These are phyloP conservation scores for Triplophysa tibetana DNA, from an alignment of 2,113 vertebrate species.

Conservation along the genomic window DNA sequence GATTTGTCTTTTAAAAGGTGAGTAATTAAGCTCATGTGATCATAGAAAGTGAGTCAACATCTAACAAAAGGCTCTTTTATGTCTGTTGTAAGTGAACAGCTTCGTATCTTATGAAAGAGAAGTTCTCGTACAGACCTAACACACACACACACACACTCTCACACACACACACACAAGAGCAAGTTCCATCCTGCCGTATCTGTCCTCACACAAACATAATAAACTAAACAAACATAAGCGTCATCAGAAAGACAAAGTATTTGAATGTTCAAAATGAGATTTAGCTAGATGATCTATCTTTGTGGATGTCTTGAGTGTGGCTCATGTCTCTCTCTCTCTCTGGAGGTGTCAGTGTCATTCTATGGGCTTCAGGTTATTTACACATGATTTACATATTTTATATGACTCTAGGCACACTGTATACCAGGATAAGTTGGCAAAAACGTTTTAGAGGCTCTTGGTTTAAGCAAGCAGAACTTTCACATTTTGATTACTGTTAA, in stretches of 20 bases:
- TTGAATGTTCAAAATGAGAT: too few relatives aligned
- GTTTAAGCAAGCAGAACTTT: too few relatives aligned
- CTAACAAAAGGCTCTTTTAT: conserved; percentile 7
- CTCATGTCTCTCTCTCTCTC: not conserved
- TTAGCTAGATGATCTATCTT: not conserved
- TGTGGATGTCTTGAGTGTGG: not conserved
- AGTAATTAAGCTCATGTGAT: not conserved
- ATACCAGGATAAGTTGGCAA: too few relatives aligned
- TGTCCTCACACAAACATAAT: not conserved
- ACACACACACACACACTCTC: too few relatives aligned
- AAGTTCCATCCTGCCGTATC: not conserved
- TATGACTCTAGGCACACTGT: not conserved
- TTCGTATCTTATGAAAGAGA: not conserved
- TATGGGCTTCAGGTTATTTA: not conserved
- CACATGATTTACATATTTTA: not conserved
- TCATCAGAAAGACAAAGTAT: too few relatives aligned
- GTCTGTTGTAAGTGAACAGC: not conserved
- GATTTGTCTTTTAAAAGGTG: not conserved
- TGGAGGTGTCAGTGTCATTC: not conserved
- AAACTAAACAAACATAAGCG: not conserved
- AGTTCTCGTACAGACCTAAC: not conserved
- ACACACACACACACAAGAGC: not conserved
- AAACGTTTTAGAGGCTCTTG: too few relatives aligned
- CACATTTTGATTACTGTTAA: too few relatives aligned
- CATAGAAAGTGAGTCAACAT: not conserved